Evolutionary conservation across 2,888 invertebrate genomes (phyloP), one percentile per base, ranked within the genome.

Genomic region (Lathronympha strigana): DNA sequence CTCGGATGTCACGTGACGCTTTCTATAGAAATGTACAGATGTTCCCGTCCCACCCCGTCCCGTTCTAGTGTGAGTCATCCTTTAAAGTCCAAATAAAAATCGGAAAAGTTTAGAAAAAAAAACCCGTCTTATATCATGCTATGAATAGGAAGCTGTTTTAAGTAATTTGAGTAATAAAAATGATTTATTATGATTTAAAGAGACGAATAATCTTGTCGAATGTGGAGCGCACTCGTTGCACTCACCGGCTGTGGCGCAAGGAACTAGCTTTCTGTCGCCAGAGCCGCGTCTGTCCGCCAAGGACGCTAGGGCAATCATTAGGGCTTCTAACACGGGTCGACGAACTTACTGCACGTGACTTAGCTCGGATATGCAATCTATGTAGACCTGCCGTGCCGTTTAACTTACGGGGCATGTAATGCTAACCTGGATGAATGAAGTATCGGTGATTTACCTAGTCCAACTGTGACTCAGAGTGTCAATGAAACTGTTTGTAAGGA

Each of bases 261-360:
- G 50, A 58, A 40, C 57, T 33, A 38, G 50, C 63, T 63, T 63
- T 63, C 63, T 58, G 63, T 50, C 38, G 62, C 47, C 38, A 63
- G 55, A 25, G 11, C 13, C 33, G 53, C 23, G 21, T 23, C 40
- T 9, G 28, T n/a, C 5, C 33, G 63, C 40, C 64, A 51, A 64
- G 64, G 64, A 64, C 64, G 51, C 38, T 54, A n/a, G 23, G 28
- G n/a, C 36, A 5, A 36, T 54, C 45, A 63, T 49, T 63, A 40
- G 28, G 38, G 23, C 45, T 45, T 47, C 47, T 23, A 6, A 28
- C 47, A 47, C 33, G 43, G 57, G 64, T 64, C 58, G 43, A 25
- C 43, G 45, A 58, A 58, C 64, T 19, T 25, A 25, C 13, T 13
- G 47, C 47, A 47, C 47, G 47, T 47, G 47, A 47, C 47, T 47